A percentile compares a stretch with the other conserved stretches of the same genome.
Conservation (phyloP, 2,888 invertebrate species). For the Octonoba sinensis region DNA sequence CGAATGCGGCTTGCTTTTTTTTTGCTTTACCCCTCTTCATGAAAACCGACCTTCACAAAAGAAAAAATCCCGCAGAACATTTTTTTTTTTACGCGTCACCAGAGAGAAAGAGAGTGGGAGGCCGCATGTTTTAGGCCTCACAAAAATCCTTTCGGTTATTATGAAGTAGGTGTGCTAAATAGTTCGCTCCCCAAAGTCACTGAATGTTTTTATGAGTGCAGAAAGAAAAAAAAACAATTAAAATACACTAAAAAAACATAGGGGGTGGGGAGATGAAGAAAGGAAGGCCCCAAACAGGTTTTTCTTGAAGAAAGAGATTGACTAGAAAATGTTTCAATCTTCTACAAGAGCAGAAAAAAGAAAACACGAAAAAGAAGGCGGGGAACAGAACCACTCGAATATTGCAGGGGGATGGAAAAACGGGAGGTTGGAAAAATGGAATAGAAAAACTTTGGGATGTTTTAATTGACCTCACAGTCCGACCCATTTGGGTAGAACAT, state of each 20-base stretch:
- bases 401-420: conserved; percentile 12
- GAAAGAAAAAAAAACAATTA: conserved; percentile 1
- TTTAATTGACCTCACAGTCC: conserved; percentile 59
- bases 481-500: conserved; percentile 10
- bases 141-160: conserved; percentile 1
- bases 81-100: conserved; percentile 2
- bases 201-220: not conserved
- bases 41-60: not conserved
- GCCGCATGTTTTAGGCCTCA: not conserved
- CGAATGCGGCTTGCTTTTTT: not conserved
- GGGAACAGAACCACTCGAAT: conserved; percentile 26
- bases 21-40: not conserved
- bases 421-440: conserved; percentile 38
- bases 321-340: conserved; percentile 63
- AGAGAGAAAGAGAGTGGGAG: not conserved
- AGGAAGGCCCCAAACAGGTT: conserved; percentile 49
- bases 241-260: conserved; percentile 6
- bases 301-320: conserved; percentile 43
- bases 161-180: conserved; percentile 54
- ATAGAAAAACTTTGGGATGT: conserved; percentile 51
- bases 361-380: conserved; percentile 24
- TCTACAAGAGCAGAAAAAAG: conserved; percentile 17
- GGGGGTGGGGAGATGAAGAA: conserved; percentile 5
- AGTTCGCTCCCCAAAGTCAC: conserved; percentile 13
- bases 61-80: not conserved